These are phyloP conservation scores for Coelogynopora nodosa DNA, from an alignment of 2,888 invertebrate genomes.

Conservation along the genomic window DNA sequence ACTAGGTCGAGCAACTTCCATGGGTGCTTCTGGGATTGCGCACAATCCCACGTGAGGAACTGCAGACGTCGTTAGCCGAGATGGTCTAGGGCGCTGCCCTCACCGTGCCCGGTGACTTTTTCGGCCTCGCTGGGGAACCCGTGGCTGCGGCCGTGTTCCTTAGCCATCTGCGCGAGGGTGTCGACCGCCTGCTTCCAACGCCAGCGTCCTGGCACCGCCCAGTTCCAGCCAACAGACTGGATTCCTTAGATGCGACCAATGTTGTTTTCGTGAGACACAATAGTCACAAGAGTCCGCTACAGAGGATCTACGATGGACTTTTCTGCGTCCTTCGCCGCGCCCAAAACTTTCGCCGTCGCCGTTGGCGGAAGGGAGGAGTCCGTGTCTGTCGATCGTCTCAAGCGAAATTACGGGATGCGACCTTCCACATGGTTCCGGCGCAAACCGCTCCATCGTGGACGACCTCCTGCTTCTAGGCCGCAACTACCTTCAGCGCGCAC, in stretches of 20 bases:
- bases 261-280: neutral
- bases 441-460: too few species aligned
- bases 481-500: neutral
- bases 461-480: neutral
- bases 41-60: neutral
- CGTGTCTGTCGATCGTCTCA: neutral
- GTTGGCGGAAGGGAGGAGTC: neutral
- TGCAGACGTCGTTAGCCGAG: neutral
- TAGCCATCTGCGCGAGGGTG: neutral
- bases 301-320: neutral
- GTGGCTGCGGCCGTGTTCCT: neutral
- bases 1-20: constrained; percentile 54
- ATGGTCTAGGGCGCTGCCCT: neutral
- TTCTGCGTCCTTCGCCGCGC: neutral
- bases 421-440: neutral
- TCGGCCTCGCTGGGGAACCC: neutral
- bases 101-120: neutral
- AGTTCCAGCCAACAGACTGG: neutral
- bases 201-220: neutral
- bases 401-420: neutral
- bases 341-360: neutral
- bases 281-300: neutral
- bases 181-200: neutral
- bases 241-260: neutral
- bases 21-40: constrained; percentile 54